Evolutionary conservation across 1,140 invertebrate genomes (phyloP).

Genomic region (Hylaeus volcanicus): DNA sequence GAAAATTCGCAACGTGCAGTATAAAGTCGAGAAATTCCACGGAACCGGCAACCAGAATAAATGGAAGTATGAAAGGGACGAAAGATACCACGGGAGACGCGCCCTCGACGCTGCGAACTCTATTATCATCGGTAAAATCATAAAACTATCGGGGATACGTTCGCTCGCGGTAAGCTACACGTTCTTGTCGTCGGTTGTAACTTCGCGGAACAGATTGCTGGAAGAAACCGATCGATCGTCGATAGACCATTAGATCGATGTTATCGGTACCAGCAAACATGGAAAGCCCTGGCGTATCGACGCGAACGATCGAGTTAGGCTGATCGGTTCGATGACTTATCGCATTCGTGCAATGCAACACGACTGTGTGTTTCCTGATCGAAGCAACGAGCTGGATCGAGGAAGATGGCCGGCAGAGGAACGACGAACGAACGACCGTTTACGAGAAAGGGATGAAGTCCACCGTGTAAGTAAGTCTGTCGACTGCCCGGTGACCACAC

Average conservation of each 20-base stretch:
- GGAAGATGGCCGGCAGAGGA: slow-evolving; percentile 22
- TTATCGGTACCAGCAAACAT: slow-evolving; percentile 33
- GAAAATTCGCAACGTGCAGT: no score
- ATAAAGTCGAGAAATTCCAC: neutral
- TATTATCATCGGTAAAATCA: slow-evolving; percentile 24
- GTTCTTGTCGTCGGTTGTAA: neutral
- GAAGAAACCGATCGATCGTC: slow-evolving; percentile 11
- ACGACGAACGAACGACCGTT: slow-evolving; percentile 24
- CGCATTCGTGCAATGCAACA: slow-evolving; percentile 28
- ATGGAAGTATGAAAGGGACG: neutral
- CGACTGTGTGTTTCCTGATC: slow-evolving; percentile 55
- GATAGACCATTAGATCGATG: slow-evolving; percentile 50
- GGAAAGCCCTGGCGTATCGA: slow-evolving; percentile 34
- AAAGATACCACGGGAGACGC: neutral
- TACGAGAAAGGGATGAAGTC: slow-evolving; percentile 71
- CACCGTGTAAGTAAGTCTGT: slow-evolving; percentile 63
- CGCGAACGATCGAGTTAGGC: slow-evolving; percentile 25
- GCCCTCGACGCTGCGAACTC: slow-evolving; percentile 1
- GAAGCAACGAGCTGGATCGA: slow-evolving; percentile 19
- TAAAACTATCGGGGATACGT: neutral
- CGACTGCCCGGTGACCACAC: slow-evolving; percentile 64
- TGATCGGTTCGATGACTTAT: slow-evolving; percentile 61
- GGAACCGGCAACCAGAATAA: neutral
- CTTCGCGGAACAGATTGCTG: slow-evolving; percentile 1
- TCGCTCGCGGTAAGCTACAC: neutral